Evolutionary conservation across 2,888 invertebrate genomes (phyloP).

Genomic region (Rhodophaea formosa): DNA sequence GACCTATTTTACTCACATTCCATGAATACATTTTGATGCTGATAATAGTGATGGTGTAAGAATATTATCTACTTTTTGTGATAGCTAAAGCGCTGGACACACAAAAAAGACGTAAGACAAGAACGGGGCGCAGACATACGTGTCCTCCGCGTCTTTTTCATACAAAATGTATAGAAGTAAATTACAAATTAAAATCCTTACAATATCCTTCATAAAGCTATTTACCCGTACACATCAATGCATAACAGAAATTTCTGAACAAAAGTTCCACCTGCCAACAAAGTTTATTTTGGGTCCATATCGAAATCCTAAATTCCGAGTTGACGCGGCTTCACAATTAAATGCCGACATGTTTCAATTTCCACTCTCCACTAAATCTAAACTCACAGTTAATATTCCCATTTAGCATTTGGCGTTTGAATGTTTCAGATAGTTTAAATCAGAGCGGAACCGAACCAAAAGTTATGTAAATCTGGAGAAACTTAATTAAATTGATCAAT

Average conservation of each 20-base stretch:
- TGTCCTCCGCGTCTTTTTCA: too few relatives aligned
- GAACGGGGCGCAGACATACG: too few relatives aligned
- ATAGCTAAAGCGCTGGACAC: too few relatives aligned
- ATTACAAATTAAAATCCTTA: slow-evolving; percentile 30
- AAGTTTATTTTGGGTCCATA: slow-evolving; percentile 34
- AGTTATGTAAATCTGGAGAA: slow-evolving; percentile 7
- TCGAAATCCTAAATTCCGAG: slow-evolving; percentile 44
- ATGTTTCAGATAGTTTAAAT: slow-evolving; percentile 40
- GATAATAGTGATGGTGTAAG: too few relatives aligned
- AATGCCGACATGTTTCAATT: slow-evolving; percentile 73
- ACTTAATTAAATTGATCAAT: too few relatives aligned
- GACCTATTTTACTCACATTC: too few relatives aligned
- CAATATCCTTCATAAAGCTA: background rate
- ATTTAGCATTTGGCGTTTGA: slow-evolving; percentile 32
- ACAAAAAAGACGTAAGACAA: too few relatives aligned
- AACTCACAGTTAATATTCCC: slow-evolving; percentile 55
- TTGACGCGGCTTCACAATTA: slow-evolving; percentile 59
- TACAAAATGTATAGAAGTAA: too few relatives aligned
- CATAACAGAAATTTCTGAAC: slow-evolving; percentile 30
- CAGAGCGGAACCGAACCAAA: slow-evolving; percentile 28
- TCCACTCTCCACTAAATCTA: slow-evolving; percentile 56
- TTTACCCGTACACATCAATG: slow-evolving; percentile 8
- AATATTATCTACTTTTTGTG: too few relatives aligned
- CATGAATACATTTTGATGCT: too few relatives aligned
- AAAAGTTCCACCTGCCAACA: slow-evolving; percentile 33